Conservation (phyloP, 2,888 invertebrate species). For the Pediacus dermestoides region DNA sequence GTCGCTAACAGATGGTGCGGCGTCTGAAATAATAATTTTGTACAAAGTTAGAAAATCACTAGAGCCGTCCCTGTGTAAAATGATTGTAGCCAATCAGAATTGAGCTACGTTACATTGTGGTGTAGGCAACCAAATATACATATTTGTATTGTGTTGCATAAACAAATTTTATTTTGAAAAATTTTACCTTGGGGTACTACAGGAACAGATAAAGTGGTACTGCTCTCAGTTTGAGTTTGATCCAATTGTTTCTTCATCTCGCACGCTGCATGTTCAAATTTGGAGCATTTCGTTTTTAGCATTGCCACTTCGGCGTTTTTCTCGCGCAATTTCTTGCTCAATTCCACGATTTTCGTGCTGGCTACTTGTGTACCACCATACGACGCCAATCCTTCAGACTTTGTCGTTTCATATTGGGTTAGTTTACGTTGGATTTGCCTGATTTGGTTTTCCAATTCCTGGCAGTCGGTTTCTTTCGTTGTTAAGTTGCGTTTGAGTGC, state of each 20-base stretch:
- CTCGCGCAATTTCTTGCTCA: slow-evolving; percentile 64
- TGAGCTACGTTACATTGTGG: too few relatives aligned
- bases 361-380: slow-evolving; percentile 56
- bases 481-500: slow-evolving; percentile 54
- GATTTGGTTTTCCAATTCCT: slow-evolving; percentile 18
- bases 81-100: too few relatives aligned
- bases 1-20: background rate
- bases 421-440: slow-evolving; percentile 46
- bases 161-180: too few relatives aligned
- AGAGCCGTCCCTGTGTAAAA: too few relatives aligned
- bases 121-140: too few relatives aligned
- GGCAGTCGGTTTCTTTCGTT: slow-evolving; percentile 38
- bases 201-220: too few relatives aligned
- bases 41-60: too few relatives aligned
- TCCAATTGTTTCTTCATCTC: slow-evolving; percentile 41
- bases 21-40: too few relatives aligned
- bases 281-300: slow-evolving; percentile 58
- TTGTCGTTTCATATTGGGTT: slow-evolving; percentile 47
- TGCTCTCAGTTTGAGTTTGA: background rate
- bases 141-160: too few relatives aligned
- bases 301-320: slow-evolving; percentile 60
- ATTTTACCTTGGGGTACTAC: too few relatives aligned
- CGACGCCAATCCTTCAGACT: slow-evolving; percentile 50
- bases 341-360: slow-evolving; percentile 63
- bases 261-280: slow-evolving; percentile 53